Evolutionary conservation across 2,888 invertebrate genomes (phyloP).

Genomic region (Limnephilus marmoratus): DNA sequence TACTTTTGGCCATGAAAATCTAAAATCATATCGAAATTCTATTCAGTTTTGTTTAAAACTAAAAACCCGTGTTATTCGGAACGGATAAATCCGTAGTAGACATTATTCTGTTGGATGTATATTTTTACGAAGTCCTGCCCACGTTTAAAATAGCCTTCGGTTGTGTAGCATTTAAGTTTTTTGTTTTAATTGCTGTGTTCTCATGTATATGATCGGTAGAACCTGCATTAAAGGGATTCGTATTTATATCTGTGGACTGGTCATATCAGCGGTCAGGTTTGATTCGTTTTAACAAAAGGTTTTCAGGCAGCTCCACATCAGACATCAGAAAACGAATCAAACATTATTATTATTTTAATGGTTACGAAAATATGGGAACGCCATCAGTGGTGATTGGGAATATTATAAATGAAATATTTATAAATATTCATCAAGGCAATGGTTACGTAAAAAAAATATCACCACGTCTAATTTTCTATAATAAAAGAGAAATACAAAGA

Average conservation of each 20-base stretch:
- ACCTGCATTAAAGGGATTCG: constrained; percentile 28
- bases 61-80: too few relatives aligned
- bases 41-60: too few relatives aligned
- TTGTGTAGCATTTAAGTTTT: constrained; percentile 47
- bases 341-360: background rate
- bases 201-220: constrained; percentile 23
- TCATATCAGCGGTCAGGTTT: background rate
- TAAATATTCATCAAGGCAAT: background rate
- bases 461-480: background rate
- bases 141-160: constrained; percentile 20
- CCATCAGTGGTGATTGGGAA: background rate
- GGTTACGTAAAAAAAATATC: background rate
- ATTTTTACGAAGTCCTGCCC: background rate
- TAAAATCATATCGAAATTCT: too few relatives aligned
- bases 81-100: too few relatives aligned
- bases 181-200: constrained; percentile 39
- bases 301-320: background rate
- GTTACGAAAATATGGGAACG: background rate
- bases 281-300: background rate
- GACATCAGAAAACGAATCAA: background rate
- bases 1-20: too few relatives aligned
- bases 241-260: background rate
- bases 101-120: too few relatives aligned
- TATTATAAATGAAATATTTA: background rate
- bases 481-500: too few relatives aligned